These are phyloP conservation scores for Brachyopa scutellaris DNA, from an alignment of 2,888 invertebrate species.

Conservation along the genomic window DNA sequence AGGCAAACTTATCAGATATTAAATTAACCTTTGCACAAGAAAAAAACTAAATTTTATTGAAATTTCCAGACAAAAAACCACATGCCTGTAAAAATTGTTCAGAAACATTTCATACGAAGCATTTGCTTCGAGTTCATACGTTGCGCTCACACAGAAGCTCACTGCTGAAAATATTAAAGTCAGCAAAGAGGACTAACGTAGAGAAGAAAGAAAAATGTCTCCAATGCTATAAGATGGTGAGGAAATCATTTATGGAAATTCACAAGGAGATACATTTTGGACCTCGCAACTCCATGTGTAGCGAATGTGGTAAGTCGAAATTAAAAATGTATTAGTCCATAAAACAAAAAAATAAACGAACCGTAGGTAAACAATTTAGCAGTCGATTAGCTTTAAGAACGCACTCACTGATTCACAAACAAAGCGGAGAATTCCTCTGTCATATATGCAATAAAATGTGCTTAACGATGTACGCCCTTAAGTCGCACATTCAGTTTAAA, in stretches of 20 bases:
- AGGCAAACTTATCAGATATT: background rate
- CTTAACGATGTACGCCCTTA: slow-evolving; percentile 35
- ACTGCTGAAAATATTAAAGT: background rate
- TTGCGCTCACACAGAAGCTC: background rate
- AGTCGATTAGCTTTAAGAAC: slow-evolving; percentile 19
- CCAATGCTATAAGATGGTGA: slow-evolving; percentile 29
- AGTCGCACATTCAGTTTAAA: slow-evolving; percentile 39
- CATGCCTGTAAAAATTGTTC: background rate
- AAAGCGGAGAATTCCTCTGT: slow-evolving; percentile 34
- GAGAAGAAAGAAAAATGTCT: slow-evolving; percentile 19
- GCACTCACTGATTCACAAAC: slow-evolving; percentile 27
- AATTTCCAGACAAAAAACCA: slow-evolving; percentile 14
- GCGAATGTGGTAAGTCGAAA: slow-evolving; percentile 26
- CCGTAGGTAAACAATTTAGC: slow-evolving; percentile 31
- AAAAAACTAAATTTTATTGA: no score
- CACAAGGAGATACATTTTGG: slow-evolving; percentile 36
- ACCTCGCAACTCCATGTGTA: slow-evolving; percentile 10
- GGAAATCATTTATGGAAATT: slow-evolving; percentile 40
- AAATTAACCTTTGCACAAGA: no score
- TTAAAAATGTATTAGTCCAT: no score
- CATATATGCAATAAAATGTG: slow-evolving; percentile 39
- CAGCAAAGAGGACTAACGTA: background rate
- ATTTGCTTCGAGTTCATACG: background rate
- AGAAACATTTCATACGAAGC: slow-evolving; percentile 16
- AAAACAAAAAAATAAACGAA: no score